Evolutionary conservation across 2,888 invertebrate genomes (phyloP).

Genomic region (Eilema caniola): DNA sequence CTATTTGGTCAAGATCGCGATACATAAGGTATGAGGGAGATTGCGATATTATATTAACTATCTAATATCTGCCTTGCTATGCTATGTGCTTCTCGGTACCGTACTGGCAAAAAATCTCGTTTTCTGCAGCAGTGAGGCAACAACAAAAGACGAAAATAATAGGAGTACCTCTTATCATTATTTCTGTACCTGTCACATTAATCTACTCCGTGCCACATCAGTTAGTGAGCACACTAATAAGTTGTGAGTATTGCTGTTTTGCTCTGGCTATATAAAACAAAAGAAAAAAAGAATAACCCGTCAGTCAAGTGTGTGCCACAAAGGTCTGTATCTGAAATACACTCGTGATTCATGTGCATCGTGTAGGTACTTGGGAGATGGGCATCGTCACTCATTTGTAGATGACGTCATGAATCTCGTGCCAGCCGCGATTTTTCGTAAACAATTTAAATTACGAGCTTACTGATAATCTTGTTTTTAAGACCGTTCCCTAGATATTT

Average conservation of each 20-base stretch:
- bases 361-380: conserved; percentile 8
- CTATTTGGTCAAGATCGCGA: too few species aligned
- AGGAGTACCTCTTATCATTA: too few species aligned
- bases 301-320: conserved; percentile 13
- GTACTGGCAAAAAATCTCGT: too few species aligned
- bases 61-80: too few species aligned
- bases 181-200: neutral
- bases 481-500: neutral
- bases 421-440: conserved; percentile 22
- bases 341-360: conserved; percentile 18
- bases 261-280: neutral
- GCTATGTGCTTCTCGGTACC: too few species aligned
- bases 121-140: too few species aligned
- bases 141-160: too few species aligned
- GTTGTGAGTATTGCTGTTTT: neutral
- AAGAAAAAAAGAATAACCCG: conserved; percentile 5
- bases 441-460: conserved; percentile 22
- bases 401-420: conserved; percentile 19
- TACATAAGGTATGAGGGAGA: too few species aligned
- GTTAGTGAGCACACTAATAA: neutral
- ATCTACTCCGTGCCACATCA: neutral
- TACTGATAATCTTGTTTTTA: conserved; percentile 16
- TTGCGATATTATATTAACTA: too few species aligned
- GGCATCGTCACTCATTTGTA: conserved; percentile 20
- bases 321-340: conserved; percentile 18